Evolutionary conservation across 2,888 invertebrate species (phyloP), one percentile per base, ranked within the genome.

Genomic region (Rhimphoctona megacephalus): DNA sequence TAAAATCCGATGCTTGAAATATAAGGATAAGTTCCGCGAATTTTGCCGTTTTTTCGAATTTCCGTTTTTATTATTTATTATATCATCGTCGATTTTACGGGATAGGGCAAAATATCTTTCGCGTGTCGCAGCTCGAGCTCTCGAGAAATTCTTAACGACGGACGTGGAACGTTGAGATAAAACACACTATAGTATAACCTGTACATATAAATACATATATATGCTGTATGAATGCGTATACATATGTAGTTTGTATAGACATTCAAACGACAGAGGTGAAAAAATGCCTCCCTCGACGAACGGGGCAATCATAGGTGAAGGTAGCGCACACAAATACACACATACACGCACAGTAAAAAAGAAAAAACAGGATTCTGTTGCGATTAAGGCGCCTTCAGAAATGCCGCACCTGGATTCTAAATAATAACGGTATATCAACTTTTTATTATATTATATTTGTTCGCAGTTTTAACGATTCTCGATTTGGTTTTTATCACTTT

Each of bases 361-460:
- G 57, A n/a, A 81, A 19, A 69, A 54, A 76, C 52, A 74, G 30
- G 7, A 46, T 74, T 19, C 46, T 46, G 83, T 70, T 70, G 81
- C 85, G 92, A 92, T 88, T 86, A 83, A 89, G 87, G 91, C 91
- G 90, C 91, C 91, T 91, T 90, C 92, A 89, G 90, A 77, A 69
- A 85, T 80, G 69, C 79, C 80, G 77, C 86, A 83, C 85, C 85
- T 86, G 85, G 57, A 30, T 46, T 61, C 61, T 22, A 33, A 76
- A 79, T 61, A 72, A 70, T 43, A 17, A 70, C 49, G 52, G 49
- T 77, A 66, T 66, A 49, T 57, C 39, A 2, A 33, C 11, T 66
- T 52, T n/a, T 49, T 72, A n/a, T 54, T 69, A 17, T 17, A 8
- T 39, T 39, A 52, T 11, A 70, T 36, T 49, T 17, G 25, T 70